These are phyloP conservation scores for Calvadosia cruxmelitensis DNA, from an alignment of 30 jellyfish, hydroid and myxozoan species.

Conservation along the genomic window DNA sequence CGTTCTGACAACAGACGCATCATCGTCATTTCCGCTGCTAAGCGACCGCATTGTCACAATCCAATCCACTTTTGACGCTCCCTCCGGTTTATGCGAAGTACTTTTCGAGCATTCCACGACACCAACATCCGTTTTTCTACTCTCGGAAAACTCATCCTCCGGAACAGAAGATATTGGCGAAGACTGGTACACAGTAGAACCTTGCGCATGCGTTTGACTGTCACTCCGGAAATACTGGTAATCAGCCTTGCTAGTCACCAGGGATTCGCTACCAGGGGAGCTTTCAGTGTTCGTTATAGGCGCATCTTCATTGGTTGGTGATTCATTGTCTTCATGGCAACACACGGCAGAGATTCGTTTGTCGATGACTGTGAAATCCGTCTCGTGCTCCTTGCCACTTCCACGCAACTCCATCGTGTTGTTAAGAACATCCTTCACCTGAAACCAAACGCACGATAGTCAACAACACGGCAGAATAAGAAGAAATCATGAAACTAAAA, in stretches of 20 bases:
- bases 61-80: not conserved
- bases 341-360: not conserved
- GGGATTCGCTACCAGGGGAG: not conserved
- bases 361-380: not conserved
- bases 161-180: not conserved
- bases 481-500: no score
- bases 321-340: no score
- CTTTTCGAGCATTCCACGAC: no score
- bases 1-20: not conserved
- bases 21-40: not conserved
- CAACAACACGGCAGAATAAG: no score
- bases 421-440: not conserved
- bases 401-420: not conserved
- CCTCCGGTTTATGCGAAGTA: no score
- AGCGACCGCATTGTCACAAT: slow-evolving; percentile 1
- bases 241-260: not conserved
- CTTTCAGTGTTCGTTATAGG: not conserved
- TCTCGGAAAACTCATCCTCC: not conserved
- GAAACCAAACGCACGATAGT: no score
- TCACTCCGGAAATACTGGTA: not conserved
- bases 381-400: not conserved
- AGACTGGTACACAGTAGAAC: not conserved
- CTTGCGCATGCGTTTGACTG: not conserved
- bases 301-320: no score
- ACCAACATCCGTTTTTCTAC: no score